phyloP scores from a whole-genome alignment of 2,888 invertebrate species.

The Plagodis dolabraria region DNA sequence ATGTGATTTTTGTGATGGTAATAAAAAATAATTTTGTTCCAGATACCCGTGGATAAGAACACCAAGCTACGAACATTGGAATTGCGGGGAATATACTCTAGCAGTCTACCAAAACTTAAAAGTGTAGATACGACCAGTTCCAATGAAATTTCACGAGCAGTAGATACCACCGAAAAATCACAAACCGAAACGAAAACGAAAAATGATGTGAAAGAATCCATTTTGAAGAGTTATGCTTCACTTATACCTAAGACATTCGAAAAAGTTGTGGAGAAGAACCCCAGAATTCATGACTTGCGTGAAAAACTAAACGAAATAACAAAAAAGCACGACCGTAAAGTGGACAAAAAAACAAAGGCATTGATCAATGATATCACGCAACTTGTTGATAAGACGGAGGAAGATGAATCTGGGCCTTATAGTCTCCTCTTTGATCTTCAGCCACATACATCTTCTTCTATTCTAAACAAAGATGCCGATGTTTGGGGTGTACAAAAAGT shows the following conservation, averaged over 20 bases:
- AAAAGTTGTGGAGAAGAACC: slow-evolving; percentile 74
- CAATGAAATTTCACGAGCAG: slow-evolving; percentile 52
- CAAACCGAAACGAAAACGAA: slow-evolving; percentile 55
- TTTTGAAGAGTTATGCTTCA: slow-evolving; percentile 68
- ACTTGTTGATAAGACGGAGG: slow-evolving; percentile 74
- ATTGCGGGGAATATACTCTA: slow-evolving; percentile 66
- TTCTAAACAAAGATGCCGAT: slow-evolving; percentile 49
- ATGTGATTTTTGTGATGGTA: background rate
- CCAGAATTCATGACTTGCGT: slow-evolving; percentile 76
- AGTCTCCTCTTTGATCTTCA: slow-evolving; percentile 85
- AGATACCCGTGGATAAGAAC: slow-evolving; percentile 79
- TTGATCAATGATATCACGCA: slow-evolving; percentile 75
- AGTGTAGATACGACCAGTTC: slow-evolving; percentile 53
- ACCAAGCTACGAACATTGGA: slow-evolving; percentile 72
- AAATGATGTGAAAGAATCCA: slow-evolving; percentile 64
- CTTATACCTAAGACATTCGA: slow-evolving; percentile 77
- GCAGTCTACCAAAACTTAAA: slow-evolving; percentile 62
- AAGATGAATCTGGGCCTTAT: slow-evolving; percentile 85
- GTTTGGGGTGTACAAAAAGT: slow-evolving; percentile 57
- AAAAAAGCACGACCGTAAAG: slow-evolving; percentile 71
- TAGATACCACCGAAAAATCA: slow-evolving; percentile 50
- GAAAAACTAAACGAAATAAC: slow-evolving; percentile 78
- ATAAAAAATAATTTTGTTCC: slow-evolving; percentile 47
- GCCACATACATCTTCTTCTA: slow-evolving; percentile 64
- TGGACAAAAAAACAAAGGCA: slow-evolving; percentile 74